Evolutionary conservation across 2,888 invertebrate genomes (phyloP), one percentile per base, ranked within the genome.

Genomic region (Cheilosia vulpina): DNA sequence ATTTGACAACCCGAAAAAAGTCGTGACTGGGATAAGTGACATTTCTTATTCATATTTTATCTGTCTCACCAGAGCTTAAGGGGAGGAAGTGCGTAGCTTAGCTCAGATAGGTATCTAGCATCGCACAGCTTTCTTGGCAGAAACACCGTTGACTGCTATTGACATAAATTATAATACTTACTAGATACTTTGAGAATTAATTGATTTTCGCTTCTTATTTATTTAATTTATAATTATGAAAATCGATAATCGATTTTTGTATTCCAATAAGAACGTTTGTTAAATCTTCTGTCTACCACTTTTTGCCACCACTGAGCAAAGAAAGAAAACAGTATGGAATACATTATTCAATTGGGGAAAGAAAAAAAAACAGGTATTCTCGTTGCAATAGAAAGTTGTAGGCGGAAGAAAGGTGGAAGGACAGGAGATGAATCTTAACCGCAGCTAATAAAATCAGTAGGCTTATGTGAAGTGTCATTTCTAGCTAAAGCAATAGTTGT

Each of bases 341-440:
- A 73, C 58, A 75, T 79, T 73, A 69, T 69, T 75, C 65, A 73
- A 84, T 17, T 9, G 58, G 69, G 63, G 47, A 69, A 58, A 79
- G 41, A 62, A 79, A 47, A 31, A 71, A 79, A 78, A 84, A 84
- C 84, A 80, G 84, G 84, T 84, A 80, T 84, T 84, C 66, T 80
- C 34, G n/a, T 71, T 78, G 75, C 71, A 71, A 84, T 75, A 84
- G 84, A 84, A 84, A 84, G 84, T 84, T 80, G 84, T 84, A 71
- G 84, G 84, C 75, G 84, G 75, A 84, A 75, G 79, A 58, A 79
- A 84, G 58, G 79, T 75, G 75, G 45, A 84, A 53, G 55, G 53
- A 50, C 53, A 52, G 60, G 43, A 79, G 53, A 76, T 71, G 47
- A 65, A 66, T 80, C 80, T 53, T 63, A 66, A 55, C 75, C 68